These are phyloP conservation scores for Astreopora myriophthalma DNA, from an alignment of 64 coral and sea anemone species.

Conservation along the genomic window DNA sequence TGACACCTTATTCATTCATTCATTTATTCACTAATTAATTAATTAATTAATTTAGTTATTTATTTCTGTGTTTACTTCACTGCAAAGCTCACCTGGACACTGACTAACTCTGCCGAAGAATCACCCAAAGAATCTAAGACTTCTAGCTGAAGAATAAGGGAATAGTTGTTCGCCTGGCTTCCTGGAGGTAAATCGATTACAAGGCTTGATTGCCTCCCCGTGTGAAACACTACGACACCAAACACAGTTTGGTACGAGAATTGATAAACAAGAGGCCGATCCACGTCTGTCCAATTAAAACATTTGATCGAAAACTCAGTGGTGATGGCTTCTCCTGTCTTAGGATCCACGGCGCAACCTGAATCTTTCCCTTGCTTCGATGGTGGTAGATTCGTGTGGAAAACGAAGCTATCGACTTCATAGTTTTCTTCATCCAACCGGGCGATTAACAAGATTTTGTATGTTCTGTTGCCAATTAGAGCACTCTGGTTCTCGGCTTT, in stretches of 20 bases:
- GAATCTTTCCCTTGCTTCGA: background rate
- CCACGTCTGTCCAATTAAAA: conserved; percentile 30
- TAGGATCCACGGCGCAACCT: conserved; percentile 19
- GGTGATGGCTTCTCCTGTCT: conserved; percentile 53
- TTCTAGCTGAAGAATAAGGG: conserved; percentile 35
- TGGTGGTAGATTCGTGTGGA: conserved; percentile 68
- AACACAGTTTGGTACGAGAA: conserved; percentile 57
- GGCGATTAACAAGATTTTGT: background rate
- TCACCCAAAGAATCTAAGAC: conserved; percentile 73
- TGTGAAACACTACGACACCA: conserved; percentile 76
- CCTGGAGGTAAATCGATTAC: conserved; percentile 68
- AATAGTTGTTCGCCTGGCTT: conserved; percentile 37
- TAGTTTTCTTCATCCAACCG: background rate
- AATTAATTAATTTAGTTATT: too few relatives aligned
- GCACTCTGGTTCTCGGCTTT: background rate
- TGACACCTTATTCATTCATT: too few relatives aligned
- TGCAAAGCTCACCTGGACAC: conserved; percentile 48
- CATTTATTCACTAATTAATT: too few relatives aligned
- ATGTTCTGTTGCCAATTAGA: background rate
- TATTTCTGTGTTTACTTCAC: background rate
- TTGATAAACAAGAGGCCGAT: conserved; percentile 68
- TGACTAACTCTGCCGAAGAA: conserved; percentile 6
- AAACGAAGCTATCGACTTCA: background rate
- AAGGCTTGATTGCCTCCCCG: background rate
- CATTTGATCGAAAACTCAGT: conserved; percentile 69